Evolutionary conservation across 2,113 vertebrate species (phyloP), one percentile per base, ranked within the genome.

Genomic region (Melanotaenia duboulayi): DNA sequence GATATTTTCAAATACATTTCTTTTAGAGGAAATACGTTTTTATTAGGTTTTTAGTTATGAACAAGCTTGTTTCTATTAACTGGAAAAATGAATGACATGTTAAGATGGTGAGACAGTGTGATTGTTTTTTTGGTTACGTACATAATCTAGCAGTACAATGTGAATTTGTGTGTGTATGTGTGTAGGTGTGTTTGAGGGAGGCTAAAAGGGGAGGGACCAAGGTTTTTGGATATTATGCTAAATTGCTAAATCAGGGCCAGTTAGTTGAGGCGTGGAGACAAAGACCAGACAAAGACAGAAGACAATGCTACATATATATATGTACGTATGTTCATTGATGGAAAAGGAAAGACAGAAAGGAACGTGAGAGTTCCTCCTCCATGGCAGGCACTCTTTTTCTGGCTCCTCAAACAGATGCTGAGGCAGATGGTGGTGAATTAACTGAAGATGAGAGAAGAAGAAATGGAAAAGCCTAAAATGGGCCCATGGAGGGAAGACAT

Each of bases 351-450:
- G 19, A 66, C 55, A 57, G 78, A 85, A 88, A 86, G 79, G 71
- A 80, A 82, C 89, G 85, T 64, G 82, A 74, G 82, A 40, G 59
- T 91, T 92, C 87, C 95, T 95, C 95, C 93, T 94, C 95, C 93
- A 94, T 95, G 94, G 95, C 96, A 94, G 94, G 95, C 95, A 83
- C 78, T 96, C n/a, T 96, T 96, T 97, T 91, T 87, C 82, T 77
- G 75, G 70, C 87, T 94, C 90, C 87, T 93, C 91, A 92, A 97
- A 96, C 98, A 99, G 98, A 97, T 99, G 97, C 98, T 96, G 95
- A 96, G 96, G 96, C 97, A 99, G 98, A 99, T 99, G 98, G 97
- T 94, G 92, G 95, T 94, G 96, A 99, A 99, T 99, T 98, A 98
- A 96, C 96, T 96, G 96, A 98, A 98, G 97, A 99, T 97, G 96